Conservation (phyloP, 2,888 invertebrate genomes). For the Chloroclystis v-ata region DNA sequence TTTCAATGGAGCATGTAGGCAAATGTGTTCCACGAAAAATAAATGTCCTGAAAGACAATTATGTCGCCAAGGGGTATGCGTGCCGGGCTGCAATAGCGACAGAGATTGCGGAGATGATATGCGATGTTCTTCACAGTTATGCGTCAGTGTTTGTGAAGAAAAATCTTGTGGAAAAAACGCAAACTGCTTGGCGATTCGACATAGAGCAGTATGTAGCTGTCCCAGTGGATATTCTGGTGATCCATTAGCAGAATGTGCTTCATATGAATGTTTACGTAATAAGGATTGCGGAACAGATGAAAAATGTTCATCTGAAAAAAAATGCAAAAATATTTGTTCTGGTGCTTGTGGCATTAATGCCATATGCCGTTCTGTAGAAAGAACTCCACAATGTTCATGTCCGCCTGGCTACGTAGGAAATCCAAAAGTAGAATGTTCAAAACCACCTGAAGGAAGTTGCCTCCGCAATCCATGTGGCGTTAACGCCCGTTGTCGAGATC, state of each 20-base stretch:
- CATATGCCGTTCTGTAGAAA: slow-evolving; percentile 87
- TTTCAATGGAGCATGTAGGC: slow-evolving; percentile 83
- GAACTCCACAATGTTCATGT: slow-evolving; percentile 89
- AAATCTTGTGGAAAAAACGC: slow-evolving; percentile 89
- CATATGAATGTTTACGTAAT: slow-evolving; percentile 86
- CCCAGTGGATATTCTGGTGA: slow-evolving; percentile 91
- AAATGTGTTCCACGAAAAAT: slow-evolving; percentile 82
- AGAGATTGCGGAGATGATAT: slow-evolving; percentile 88
- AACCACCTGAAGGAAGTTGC: slow-evolving; percentile 84
- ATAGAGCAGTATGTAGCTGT: slow-evolving; percentile 90
- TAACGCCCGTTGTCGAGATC: slow-evolving; percentile 89
- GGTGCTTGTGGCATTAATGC: slow-evolving; percentile 90
- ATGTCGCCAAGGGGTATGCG: slow-evolving; percentile 84
- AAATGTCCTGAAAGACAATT: slow-evolving; percentile 88
- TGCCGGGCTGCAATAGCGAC: slow-evolving; percentile 88
- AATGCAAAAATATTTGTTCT: slow-evolving; percentile 89
- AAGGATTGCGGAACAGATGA: slow-evolving; percentile 88
- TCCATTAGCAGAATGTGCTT: slow-evolving; percentile 84
- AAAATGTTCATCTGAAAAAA: slow-evolving; percentile 82
- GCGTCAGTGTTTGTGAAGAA: slow-evolving; percentile 83
- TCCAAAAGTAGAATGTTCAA: slow-evolving; percentile 85
- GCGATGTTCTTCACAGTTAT: slow-evolving; percentile 82
- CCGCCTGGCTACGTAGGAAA: slow-evolving; percentile 89
- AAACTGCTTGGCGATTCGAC: slow-evolving; percentile 86
- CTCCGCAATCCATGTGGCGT: slow-evolving; percentile 89